Evolutionary conservation across 1,140 invertebrate species (phyloP).

Genomic region (Drosophila tropicalis): DNA sequence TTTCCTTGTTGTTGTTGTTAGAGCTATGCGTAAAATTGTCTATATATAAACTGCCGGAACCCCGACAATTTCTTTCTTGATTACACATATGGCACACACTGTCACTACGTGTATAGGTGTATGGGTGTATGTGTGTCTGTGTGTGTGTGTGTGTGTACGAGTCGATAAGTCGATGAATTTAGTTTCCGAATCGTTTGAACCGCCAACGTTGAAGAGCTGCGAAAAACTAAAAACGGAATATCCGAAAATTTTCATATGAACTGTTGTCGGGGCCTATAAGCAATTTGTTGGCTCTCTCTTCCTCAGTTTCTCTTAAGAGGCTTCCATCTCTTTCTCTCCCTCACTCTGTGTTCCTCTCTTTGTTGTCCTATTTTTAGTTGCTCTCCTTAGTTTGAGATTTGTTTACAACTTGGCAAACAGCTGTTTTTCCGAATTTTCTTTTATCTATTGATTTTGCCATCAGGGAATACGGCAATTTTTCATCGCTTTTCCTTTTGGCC

Average conservation of each 20-base stretch:
- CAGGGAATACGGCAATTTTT: conserved; percentile 45
- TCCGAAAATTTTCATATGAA: conserved; percentile 23
- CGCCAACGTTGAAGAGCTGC: conserved; percentile 77
- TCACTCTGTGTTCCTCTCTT: conserved; percentile 22
- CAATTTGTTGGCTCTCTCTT: background rate
- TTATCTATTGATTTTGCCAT: conserved; percentile 73
- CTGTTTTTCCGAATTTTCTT: conserved; percentile 55
- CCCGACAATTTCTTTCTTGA: conserved; percentile 63
- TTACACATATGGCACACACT: conserved; percentile 79
- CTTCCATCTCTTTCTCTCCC: conserved; percentile 5
- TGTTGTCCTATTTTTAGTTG: conserved; percentile 48
- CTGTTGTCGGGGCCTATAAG: conserved; percentile 15
- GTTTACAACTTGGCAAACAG: conserved; percentile 63
- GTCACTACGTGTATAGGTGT: conserved; percentile 40
- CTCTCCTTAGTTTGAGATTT: conserved; percentile 27
- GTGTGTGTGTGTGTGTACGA: conserved; percentile 20
- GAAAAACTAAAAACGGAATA: conserved; percentile 67
- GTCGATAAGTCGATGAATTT: conserved; percentile 29
- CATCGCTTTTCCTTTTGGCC: conserved; percentile 43
- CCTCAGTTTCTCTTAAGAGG: conserved; percentile 19
- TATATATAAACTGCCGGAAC: conserved; percentile 79
- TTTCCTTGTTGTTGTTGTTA: conserved; percentile 59
- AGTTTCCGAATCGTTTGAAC: conserved; percentile 49
- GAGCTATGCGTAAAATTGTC: conserved; percentile 80
- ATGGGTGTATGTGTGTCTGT: conserved; percentile 31